These are phyloP conservation scores for Oscheius onirici DNA, from an alignment of 2,888 invertebrate species.

Conservation along the genomic window DNA sequence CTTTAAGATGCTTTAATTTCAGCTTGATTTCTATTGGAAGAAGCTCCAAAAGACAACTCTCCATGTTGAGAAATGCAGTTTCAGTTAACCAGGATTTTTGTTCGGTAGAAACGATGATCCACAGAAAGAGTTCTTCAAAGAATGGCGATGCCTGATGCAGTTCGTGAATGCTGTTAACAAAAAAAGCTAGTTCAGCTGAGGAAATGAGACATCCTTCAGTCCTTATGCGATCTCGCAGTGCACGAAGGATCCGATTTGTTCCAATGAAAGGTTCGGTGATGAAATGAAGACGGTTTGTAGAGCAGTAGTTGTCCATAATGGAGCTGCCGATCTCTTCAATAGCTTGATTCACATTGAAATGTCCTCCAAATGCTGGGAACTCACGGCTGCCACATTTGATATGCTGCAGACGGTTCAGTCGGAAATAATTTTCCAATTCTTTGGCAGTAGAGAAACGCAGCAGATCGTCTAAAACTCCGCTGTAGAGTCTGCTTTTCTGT, in stretches of 20 bases:
- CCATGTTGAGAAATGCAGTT: background rate
- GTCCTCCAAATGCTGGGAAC: background rate
- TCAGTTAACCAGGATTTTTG: background rate
- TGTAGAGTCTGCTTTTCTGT: background rate
- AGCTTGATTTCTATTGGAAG: background rate
- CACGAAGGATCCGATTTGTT: conserved; percentile 9
- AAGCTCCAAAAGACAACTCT: background rate
- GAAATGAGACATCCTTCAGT: conserved; percentile 10
- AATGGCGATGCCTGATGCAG: background rate
- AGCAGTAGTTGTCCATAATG: background rate
- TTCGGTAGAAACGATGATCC: conserved; percentile 12
- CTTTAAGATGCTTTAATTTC: background rate
- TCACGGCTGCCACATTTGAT: background rate
- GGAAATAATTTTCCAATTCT: conserved; percentile 1
- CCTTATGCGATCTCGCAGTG: conserved; percentile 3
- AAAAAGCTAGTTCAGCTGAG: background rate
- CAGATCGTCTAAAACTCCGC: background rate
- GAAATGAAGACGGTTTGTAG: conserved; percentile 14
- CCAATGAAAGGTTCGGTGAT: conserved; percentile 16
- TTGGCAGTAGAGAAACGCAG: background rate
- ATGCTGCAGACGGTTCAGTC: background rate
- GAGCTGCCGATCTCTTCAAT: background rate
- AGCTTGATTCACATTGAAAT: background rate
- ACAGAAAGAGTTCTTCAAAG: conserved; percentile 5
- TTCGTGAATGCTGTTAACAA: conserved; percentile 5